These are phyloP conservation scores for Haemorhous mexicanus DNA, from an alignment of 2,113 vertebrate genomes.

Conservation along the genomic window DNA sequence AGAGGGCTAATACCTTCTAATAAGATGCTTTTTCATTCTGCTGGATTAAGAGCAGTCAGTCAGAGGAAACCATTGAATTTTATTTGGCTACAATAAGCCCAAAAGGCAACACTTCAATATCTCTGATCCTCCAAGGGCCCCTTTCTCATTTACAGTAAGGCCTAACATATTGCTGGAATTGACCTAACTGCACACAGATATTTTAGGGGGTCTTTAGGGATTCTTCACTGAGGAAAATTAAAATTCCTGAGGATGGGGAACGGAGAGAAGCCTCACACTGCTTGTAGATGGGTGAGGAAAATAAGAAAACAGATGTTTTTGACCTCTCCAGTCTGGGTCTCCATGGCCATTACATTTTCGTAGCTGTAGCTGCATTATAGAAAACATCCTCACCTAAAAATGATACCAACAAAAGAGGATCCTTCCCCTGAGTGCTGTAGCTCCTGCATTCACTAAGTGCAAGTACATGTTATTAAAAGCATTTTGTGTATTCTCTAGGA, in stretches of 20 bases:
- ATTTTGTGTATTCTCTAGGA: neutral
- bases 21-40: constrained; percentile 20
- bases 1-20: neutral
- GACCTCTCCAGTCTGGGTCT: neutral
- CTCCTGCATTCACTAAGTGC: neutral
- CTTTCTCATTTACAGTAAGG: constrained; percentile 36
- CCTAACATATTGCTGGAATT: constrained; percentile 1
- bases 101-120: constrained; percentile 14
- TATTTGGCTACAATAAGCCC: constrained; percentile 11
- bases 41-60: constrained; percentile 1
- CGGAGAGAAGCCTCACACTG: neutral
- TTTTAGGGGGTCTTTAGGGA: neutral
- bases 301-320: neutral
- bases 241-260: neutral
- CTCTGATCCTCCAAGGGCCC: constrained; percentile 12
- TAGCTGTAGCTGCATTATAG: neutral
- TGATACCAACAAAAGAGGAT: neutral
- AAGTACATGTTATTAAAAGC: neutral
- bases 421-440: neutral
- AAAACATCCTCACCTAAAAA: neutral
- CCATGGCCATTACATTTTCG: neutral
- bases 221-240: neutral
- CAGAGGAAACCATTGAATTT: neutral
- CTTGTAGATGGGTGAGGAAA: neutral
- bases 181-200: neutral